Percentiles rank a stretch among this genome's conserved stretches.
Evolutionary conservation across 2,797 vertebrate species (phyloP).

Genomic region (Neosilurus mollespiculum): DNA sequence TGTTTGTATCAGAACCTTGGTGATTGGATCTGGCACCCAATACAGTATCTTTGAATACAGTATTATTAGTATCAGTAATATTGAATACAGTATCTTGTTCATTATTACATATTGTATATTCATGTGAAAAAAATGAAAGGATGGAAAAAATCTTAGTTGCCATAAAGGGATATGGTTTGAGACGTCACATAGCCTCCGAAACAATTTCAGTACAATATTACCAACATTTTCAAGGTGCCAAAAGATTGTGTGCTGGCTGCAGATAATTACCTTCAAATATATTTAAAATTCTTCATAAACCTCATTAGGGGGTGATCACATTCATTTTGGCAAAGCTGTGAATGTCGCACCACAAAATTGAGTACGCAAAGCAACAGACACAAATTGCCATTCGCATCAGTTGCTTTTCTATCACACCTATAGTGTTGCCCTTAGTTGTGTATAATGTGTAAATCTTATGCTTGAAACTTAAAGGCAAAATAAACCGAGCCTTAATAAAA

Average conservation of each 20-base stretch:
- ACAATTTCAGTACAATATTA: background rate
- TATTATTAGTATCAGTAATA: too few species aligned
- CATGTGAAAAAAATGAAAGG: background rate
- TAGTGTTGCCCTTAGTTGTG: too few species aligned
- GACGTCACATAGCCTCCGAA: background rate
- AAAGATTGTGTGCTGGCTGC: background rate
- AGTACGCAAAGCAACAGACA: too few species aligned
- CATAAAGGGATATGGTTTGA: background rate
- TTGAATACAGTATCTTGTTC: background rate
- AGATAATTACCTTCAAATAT: background rate
- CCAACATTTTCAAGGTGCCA: background rate
- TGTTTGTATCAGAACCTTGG: background rate
- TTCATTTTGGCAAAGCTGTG: too few species aligned
- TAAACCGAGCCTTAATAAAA: too few species aligned
- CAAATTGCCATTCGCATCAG: too few species aligned
- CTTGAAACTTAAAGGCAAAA: too few species aligned
- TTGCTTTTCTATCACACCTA: too few species aligned
- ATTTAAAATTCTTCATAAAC: background rate
- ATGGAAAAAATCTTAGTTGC: background rate
- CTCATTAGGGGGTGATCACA: too few species aligned
- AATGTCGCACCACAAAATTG: too few species aligned
- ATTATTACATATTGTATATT: background rate
- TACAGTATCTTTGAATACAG: too few species aligned
- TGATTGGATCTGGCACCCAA: background rate
- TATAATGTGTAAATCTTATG: too few species aligned